phyloP scores from a whole-genome alignment of 2,888 invertebrate genomes.

The Meliscaeva auricollis region DNA sequence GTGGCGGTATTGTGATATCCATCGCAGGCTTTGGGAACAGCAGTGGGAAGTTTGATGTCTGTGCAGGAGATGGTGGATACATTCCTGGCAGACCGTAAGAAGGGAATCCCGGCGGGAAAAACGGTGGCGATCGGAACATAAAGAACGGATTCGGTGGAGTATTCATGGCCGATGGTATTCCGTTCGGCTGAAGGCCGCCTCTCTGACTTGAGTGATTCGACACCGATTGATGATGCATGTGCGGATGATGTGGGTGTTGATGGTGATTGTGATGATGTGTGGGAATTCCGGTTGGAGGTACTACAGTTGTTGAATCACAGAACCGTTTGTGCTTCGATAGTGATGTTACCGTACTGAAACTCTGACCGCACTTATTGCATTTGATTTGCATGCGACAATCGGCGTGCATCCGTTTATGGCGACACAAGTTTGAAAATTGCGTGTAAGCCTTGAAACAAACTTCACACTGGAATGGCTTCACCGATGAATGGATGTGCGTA shows the following conservation, averaged over 20 bases:
- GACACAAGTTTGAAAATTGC: conserved; percentile 99
- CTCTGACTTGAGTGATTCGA: conserved; percentile 57
- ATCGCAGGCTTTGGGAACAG: conserved; percentile 86
- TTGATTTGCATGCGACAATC: conserved; percentile 97
- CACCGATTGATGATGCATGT: conserved; percentile 66
- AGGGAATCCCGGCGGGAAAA: conserved; percentile 88
- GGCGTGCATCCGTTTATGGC: conserved; percentile 99
- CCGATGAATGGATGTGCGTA: conserved; percentile 99
- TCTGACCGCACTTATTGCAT: conserved; percentile 97
- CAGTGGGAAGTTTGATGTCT: conserved; percentile 84
- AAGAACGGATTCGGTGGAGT: conserved; percentile 88
- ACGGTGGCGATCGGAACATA: conserved; percentile 89
- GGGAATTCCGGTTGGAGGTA: conserved; percentile 84
- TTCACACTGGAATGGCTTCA: conserved; percentile 98
- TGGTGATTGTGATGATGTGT: conserved; percentile 80
- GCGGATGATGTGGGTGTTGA: conserved; percentile 80
- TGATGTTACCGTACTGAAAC: conserved; percentile 95
- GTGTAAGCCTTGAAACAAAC: conserved; percentile 99
- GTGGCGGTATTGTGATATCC: conserved; percentile 85
- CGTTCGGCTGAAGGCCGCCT: conserved; percentile 53
- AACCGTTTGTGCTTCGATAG: conserved; percentile 98
- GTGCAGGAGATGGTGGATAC: conserved; percentile 85
- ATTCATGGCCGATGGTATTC: conserved; percentile 82
- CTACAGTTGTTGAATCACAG: conserved; percentile 91
- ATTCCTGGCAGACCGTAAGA: conserved; percentile 86